Evolutionary conservation across 1,140 invertebrate genomes (phyloP).

Genomic region (Pemphigus obesinymphae): DNA sequence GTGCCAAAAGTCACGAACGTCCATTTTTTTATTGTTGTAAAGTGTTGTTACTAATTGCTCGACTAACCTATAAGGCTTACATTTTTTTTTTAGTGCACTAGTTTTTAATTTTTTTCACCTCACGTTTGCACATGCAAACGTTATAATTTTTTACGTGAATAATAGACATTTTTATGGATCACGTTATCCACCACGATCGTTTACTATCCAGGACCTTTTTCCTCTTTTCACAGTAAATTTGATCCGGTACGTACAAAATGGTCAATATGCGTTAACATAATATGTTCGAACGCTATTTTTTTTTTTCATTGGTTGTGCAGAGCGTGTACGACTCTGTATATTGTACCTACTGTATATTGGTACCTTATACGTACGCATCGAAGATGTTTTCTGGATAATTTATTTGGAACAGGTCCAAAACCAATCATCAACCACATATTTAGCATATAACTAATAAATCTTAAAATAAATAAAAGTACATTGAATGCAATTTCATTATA

Average conservation of each 20-base stretch:
- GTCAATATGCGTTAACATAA: not conserved
- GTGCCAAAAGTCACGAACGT: slow-evolving; percentile 35
- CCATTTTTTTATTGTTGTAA: slow-evolving; percentile 28
- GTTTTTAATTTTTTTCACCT: not conserved
- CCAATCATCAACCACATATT: not conserved
- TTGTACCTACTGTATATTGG: not conserved
- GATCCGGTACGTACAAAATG: not conserved
- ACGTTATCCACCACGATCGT: not conserved
- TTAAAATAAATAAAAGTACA: not conserved
- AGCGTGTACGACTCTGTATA: not conserved
- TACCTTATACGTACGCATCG: not conserved
- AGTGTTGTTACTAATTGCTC: slow-evolving; percentile 37
- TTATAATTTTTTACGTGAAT: not conserved
- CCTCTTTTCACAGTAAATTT: not conserved
- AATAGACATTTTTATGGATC: not conserved
- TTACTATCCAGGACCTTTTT: not conserved
- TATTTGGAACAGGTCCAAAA: not conserved
- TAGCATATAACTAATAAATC: not conserved
- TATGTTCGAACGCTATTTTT: not conserved
- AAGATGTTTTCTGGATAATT: not conserved
- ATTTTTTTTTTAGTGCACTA: not conserved
- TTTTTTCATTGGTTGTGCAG: not conserved
- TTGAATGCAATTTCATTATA: not conserved
- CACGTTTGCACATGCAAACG: not conserved
- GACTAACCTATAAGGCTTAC: not conserved